phyloP scores from a whole-genome alignment of 2,113 vertebrate species.

The Nymphicus hollandicus region DNA sequence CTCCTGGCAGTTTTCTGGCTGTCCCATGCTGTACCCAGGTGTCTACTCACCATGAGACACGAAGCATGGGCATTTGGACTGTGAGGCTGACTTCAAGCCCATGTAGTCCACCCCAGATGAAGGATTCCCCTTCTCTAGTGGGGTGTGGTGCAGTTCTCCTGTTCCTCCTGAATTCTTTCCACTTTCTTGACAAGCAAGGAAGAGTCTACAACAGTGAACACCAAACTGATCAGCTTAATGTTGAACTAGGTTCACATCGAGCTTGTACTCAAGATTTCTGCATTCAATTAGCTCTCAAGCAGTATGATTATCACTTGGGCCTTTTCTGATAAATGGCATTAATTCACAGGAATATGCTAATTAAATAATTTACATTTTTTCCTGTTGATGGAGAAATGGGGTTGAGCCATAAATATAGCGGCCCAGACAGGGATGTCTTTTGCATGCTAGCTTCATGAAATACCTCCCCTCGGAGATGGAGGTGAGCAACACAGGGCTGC shows the following conservation, averaged over 20 bases:
- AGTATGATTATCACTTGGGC: constrained; percentile 47
- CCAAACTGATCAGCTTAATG: neutral
- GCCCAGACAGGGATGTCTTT: neutral
- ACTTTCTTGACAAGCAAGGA: neutral
- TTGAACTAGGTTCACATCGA: neutral
- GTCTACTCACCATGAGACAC: neutral
- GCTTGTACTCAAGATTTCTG: constrained; percentile 1
- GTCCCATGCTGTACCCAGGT: neutral
- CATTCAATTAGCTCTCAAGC: constrained; percentile 61
- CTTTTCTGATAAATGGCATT: constrained; percentile 62
- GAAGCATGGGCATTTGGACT: neutral
- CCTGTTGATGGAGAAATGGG: constrained; percentile 29
- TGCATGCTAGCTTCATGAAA: neutral
- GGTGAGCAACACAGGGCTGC: neutral
- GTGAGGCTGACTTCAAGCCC: neutral
- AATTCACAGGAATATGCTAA: constrained; percentile 43
- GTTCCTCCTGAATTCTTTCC: neutral
- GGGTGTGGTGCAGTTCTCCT: neutral
- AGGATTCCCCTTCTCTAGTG: neutral
- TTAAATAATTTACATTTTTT: constrained; percentile 61
- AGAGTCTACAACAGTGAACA: neutral
- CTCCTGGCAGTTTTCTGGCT: fast-evolving
- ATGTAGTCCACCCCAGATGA: fast-evolving
- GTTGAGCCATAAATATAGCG: neutral
- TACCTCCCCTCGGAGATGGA: neutral